These are phyloP conservation scores for Phyllopteryx taeniolatus DNA, from an alignment of 2,113 vertebrate species.

Conservation along the genomic window DNA sequence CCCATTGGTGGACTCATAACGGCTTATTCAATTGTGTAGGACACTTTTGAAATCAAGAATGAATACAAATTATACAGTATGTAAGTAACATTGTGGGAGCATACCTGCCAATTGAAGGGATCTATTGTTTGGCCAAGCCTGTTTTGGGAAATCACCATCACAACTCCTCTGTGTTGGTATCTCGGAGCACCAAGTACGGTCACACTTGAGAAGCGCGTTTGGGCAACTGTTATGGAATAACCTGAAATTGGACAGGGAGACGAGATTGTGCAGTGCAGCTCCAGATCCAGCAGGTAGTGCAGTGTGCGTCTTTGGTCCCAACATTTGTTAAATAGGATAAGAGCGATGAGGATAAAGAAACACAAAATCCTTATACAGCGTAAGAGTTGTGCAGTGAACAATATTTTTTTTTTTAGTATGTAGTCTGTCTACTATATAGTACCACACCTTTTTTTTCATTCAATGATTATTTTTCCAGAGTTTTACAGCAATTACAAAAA, in stretches of 20 bases:
- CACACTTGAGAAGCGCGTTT: rapidly evolving
- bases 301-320: neutral
- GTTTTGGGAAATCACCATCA: neutral
- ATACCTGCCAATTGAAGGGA: slow-evolving; percentile 39
- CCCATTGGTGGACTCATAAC: too few relatives aligned
- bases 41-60: too few relatives aligned
- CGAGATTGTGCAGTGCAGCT: neutral
- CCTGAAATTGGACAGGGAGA: slow-evolving; percentile 43
- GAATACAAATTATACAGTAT: neutral
- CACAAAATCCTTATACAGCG: neutral
- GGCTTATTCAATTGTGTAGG: too few relatives aligned
- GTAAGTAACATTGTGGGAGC: neutral
- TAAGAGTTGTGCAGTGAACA: too few relatives aligned
- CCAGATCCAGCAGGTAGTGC: neutral
- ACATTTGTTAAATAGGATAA: neutral
- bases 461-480: too few relatives aligned
- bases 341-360: neutral
- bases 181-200: slow-evolving; percentile 69
- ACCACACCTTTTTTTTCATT: too few relatives aligned
- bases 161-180: slow-evolving; percentile 59
- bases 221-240: slow-evolving; percentile 64
- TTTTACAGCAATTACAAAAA: neutral
- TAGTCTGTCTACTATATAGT: too few relatives aligned
- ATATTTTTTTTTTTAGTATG: too few relatives aligned
- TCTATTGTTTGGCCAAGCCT: neutral